These are phyloP conservation scores for Coenonympha arcania DNA, from an alignment of 2,888 invertebrate species.

Conservation along the genomic window DNA sequence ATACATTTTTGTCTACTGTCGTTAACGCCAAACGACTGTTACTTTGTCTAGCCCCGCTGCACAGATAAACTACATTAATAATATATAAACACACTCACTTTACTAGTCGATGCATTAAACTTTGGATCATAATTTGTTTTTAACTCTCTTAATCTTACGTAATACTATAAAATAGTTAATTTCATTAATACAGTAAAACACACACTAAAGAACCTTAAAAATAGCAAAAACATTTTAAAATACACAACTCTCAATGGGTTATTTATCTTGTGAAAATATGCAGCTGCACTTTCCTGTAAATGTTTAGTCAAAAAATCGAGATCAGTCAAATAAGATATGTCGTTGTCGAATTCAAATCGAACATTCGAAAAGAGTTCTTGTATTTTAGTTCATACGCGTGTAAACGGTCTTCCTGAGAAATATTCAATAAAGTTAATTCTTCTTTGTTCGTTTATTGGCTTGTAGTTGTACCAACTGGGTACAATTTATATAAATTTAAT, in stretches of 20 bases:
- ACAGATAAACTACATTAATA: no score
- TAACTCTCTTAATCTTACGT: slow-evolving; percentile 50
- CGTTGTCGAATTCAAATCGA: background rate
- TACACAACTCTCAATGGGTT: background rate
- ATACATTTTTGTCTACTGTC: no score
- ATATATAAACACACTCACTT: slow-evolving; percentile 19
- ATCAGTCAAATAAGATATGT: slow-evolving; percentile 21
- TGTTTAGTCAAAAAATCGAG: slow-evolving; percentile 19
- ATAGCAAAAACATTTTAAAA: slow-evolving; percentile 10
- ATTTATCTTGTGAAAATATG: background rate
- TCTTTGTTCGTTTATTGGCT: no score
- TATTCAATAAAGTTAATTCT: no score
- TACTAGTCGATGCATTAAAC: slow-evolving; percentile 28
- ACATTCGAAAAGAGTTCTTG: background rate
- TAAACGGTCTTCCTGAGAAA: no score
- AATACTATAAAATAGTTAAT: slow-evolving; percentile 32
- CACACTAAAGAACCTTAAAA: slow-evolving; percentile 10
- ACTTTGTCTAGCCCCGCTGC: no score
- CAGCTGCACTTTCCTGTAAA: slow-evolving; percentile 1
- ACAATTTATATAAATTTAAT: no score
- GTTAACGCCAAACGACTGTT: no score
- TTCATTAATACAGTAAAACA: slow-evolving; percentile 10
- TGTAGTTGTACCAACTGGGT: no score
- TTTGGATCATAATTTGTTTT: slow-evolving; percentile 28
- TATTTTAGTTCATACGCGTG: no score